A percentile compares a stretch with the other conserved stretches of the same genome.
Evolutionary conservation across 1,140 invertebrate genomes (phyloP).

Genomic region (Monomorium pharaonis): DNA sequence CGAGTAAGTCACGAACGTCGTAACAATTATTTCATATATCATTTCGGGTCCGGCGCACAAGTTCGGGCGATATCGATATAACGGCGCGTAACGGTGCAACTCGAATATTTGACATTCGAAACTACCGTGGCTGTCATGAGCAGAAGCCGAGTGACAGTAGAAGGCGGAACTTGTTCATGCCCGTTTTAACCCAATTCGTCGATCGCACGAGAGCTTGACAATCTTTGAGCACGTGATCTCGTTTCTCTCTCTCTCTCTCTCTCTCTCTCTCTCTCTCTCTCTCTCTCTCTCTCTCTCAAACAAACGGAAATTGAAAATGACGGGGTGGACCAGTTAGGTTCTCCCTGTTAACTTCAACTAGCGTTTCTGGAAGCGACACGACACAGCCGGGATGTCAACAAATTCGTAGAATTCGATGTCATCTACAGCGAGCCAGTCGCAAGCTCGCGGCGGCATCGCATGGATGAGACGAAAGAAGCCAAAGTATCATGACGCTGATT

Average conservation of each 20-base stretch:
- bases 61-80: not conserved
- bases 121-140: conserved; percentile 32
- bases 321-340: not conserved
- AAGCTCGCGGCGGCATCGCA: too few relatives aligned
- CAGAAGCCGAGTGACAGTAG: conserved; percentile 1
- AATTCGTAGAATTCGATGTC: not conserved
- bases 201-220: conserved; percentile 14
- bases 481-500: not conserved
- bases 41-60: not conserved
- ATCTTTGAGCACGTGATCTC: conserved; percentile 26
- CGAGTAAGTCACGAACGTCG: not conserved
- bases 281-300: too few relatives aligned
- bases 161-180: not conserved
- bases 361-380: not conserved
- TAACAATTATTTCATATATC: conserved; percentile 30
- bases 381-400: not conserved
- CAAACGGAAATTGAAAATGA: not conserved
- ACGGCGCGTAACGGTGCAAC: conserved; percentile 24
- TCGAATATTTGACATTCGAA: conserved; percentile 43
- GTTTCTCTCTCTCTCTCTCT: conserved; percentile 3
- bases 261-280: too few relatives aligned
- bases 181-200: conserved; percentile 5
- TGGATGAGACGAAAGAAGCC: not conserved
- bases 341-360: conserved; percentile 21
- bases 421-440: not conserved